These are phyloP conservation scores for Podotricha telesiphe DNA, from an alignment of 2,888 invertebrate species.

Conservation along the genomic window DNA sequence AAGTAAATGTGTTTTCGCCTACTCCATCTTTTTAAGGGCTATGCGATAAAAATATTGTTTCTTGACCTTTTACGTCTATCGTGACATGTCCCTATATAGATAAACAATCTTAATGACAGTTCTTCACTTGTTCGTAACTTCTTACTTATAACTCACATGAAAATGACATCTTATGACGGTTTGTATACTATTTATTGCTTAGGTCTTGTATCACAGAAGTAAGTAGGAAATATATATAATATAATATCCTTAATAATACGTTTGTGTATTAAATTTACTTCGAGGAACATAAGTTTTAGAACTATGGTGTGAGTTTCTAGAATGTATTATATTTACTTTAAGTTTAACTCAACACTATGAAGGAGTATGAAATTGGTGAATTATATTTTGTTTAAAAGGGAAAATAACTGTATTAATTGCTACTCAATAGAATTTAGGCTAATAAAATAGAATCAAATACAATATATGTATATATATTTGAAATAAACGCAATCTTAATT, in stretches of 20 bases:
- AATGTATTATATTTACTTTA: too few relatives aligned
- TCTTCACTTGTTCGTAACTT: slow-evolving; percentile 37
- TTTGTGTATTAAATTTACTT: too few relatives aligned
- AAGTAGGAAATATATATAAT: neutral
- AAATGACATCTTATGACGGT: slow-evolving; percentile 28
- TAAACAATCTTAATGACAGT: slow-evolving; percentile 40
- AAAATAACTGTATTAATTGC: neutral
- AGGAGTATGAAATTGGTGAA: too few relatives aligned
- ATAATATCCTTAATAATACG: slow-evolving; percentile 1
- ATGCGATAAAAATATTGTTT: slow-evolving; percentile 28
- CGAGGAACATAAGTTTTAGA: too few relatives aligned
- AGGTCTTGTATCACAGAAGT: slow-evolving; percentile 1
- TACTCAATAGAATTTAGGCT: neutral
- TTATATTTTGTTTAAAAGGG: too few relatives aligned
- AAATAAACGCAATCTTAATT: too few relatives aligned
- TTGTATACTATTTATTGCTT: slow-evolving; percentile 25
- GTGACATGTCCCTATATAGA: slow-evolving; percentile 41
- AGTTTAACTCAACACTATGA: too few relatives aligned
- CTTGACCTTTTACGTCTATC: slow-evolving; percentile 33
- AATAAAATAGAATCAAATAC: too few relatives aligned
- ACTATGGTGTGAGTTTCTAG: too few relatives aligned
- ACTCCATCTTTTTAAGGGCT: neutral
- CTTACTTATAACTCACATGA: slow-evolving; percentile 32
- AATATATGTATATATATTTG: too few relatives aligned
- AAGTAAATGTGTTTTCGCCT: slow-evolving; percentile 21